Conservation (phyloP, 2,113 vertebrate species). For the Gila orcuttii region DNA sequence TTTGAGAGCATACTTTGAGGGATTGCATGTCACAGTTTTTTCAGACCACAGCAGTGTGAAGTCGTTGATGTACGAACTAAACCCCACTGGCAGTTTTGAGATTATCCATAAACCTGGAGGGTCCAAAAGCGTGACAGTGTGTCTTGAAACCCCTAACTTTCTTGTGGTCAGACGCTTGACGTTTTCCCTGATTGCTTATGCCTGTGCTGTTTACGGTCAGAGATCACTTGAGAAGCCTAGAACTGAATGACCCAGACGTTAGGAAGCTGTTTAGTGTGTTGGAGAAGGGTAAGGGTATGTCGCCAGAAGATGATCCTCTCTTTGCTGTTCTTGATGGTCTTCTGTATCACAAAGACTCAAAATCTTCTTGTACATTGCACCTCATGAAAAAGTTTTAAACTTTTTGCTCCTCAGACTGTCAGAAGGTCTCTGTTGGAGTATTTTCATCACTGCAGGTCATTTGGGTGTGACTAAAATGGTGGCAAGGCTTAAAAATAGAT, state of each 20-base stretch:
- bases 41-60: background rate
- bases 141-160: background rate
- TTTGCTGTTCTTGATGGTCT: background rate
- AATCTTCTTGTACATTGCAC: background rate
- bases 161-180: background rate
- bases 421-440: background rate
- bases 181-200: background rate
- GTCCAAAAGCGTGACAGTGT: background rate
- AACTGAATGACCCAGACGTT: background rate
- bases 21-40: background rate
- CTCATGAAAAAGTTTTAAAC: background rate
- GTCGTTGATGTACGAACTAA: background rate
- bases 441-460: background rate
- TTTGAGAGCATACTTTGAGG: too few species aligned
- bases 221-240: background rate
- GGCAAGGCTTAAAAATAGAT: background rate
- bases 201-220: background rate
- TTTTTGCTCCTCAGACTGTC: background rate
- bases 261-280: background rate
- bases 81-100: background rate
- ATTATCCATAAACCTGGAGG: conserved; percentile 15
- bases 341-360: background rate
- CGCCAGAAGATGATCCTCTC: background rate
- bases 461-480: background rate
- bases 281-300: background rate